Base-by-base conservation (phyloP, 2,113 vertebrate genomes). In the Anas platyrhynchos region DNA sequence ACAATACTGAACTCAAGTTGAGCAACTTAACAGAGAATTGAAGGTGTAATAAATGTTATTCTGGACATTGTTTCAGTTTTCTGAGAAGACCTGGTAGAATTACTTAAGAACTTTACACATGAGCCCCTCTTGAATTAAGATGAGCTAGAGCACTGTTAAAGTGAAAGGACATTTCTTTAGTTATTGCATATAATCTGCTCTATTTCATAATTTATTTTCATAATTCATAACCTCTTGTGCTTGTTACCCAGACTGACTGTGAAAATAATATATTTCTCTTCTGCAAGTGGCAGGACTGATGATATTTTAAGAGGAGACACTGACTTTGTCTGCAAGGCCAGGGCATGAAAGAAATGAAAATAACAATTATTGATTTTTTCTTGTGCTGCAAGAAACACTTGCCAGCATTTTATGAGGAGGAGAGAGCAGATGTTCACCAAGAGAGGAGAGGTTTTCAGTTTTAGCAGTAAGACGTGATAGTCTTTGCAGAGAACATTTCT, bases 401-500 rank as follows among this genome's bases (percentile, higher is more conserved):
- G 8, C 73, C 32, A 75, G 34, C 56, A 89, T 88, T 89, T 86
- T 86, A 68, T 44, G 83, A 91, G 52, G 32, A 27, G 31, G 61
- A 86, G 93, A 94, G 75, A 93, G 93, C 84, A 86, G 68, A 80
- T 86, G 68, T 88, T 95, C 90, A 91, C 63, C 31, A 65, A 71
- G 68, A 93, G 46, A 86, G 25, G 26, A 80, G 31, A 80, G 25
- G 22, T 71, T 96, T 97, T 91, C 46, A 71, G 23, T 71, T 92
- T 93, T 91, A 95, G 89, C 84, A 86, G 15, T 77, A 89, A 69
- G 74, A 68, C 67, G 69, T 83, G 71, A 50, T 89, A 88, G 89
- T 93, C 94, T 93, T 90, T 91, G 59, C 90, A 89, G 41, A 77
- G 29, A 91, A 95, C 38, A 73, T 91, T 91, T 95, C 21, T 91